Conservation (phyloP, 1,140 invertebrate species). For the Mercenaria mercenaria region DNA sequence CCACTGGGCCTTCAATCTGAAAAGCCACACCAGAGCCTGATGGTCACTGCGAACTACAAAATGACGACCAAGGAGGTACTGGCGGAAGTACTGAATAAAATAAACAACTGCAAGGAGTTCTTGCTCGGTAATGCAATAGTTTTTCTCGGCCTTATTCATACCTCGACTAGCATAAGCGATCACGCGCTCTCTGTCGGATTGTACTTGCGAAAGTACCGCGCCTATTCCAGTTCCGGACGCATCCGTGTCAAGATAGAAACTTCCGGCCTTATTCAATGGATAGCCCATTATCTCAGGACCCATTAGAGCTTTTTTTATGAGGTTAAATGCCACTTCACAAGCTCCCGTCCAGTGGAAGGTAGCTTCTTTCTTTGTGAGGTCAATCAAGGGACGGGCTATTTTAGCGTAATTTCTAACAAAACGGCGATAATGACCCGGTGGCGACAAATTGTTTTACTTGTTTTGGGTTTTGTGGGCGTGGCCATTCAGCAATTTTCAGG, state of each 20-base stretch:
- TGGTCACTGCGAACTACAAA: conserved; percentile 72
- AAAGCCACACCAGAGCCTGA: conserved; percentile 70
- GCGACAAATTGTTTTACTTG: conserved; percentile 68
- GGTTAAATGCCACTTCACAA: conserved; percentile 66
- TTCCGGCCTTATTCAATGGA: not conserved
- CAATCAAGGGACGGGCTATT: conserved; percentile 62
- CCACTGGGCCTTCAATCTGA: conserved; percentile 62
- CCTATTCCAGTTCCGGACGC: conserved; percentile 83
- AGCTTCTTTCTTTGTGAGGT: conserved; percentile 49
- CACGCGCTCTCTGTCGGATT: conserved; percentile 67
- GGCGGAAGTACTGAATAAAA: conserved; percentile 63
- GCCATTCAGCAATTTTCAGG: conserved; percentile 47
- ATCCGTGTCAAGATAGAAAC: conserved; percentile 76
- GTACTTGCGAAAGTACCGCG: conserved; percentile 83
- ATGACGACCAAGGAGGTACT: conserved; percentile 68
- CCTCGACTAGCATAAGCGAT: conserved; percentile 70
- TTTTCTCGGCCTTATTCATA: conserved; percentile 83
- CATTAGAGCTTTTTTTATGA: conserved; percentile 55
- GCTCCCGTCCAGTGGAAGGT: conserved; percentile 54
- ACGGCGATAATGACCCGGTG: conserved; percentile 57
- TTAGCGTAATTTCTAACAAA: conserved; percentile 58
- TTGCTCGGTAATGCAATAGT: conserved; percentile 84
- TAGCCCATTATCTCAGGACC: conserved; percentile 58
- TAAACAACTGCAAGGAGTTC: conserved; percentile 70
- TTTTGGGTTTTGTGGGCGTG: conserved; percentile 52